A percentile compares a stretch with the other conserved stretches of the same genome.
Conservation (phyloP, 2,797 vertebrate species). For the Oryzias dopingdopingensis region DNA sequence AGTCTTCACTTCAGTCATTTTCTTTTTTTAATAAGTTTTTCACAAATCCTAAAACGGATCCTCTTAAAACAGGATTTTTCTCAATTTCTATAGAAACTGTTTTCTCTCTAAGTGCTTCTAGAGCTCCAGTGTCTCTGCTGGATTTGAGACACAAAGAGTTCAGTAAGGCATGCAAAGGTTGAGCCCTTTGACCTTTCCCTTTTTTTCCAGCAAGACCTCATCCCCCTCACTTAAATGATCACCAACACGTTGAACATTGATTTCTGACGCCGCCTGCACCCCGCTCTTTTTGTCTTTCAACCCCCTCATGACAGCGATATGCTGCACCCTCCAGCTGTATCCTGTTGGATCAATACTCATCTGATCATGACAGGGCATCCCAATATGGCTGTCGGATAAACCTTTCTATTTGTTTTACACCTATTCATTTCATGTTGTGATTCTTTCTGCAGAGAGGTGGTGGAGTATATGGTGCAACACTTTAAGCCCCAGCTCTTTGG, state of each 20-base stretch:
- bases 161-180: slow-evolving; percentile 61
- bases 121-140: slow-evolving; percentile 16
- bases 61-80: no score
- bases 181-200: slow-evolving; percentile 55
- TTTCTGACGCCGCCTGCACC: slow-evolving; percentile 18
- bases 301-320: slow-evolving; percentile 52
- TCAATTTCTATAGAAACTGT: no score
- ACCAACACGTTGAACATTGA: slow-evolving; percentile 55
- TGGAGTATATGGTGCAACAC: slow-evolving; percentile 99
- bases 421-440: slow-evolving; percentile 15
- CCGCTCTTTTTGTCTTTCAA: slow-evolving; percentile 25
- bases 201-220: slow-evolving; percentile 38
- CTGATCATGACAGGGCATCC: slow-evolving; percentile 25
- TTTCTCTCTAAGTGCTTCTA: not conserved
- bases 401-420: slow-evolving; percentile 20
- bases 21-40: no score
- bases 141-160: slow-evolving; percentile 55
- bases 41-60: no score
- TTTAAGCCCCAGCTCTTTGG: slow-evolving; percentile 99
- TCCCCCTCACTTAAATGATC: slow-evolving; percentile 56
- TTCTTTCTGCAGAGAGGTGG: slow-evolving; percentile 87
- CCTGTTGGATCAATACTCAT: slow-evolving; percentile 54
- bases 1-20: no score
- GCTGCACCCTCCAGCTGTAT: slow-evolving; percentile 63
- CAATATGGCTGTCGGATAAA: slow-evolving; percentile 35